phyloP scores from a whole-genome alignment of 2,888 invertebrate genomes.

The Itoplectis maculator region DNA sequence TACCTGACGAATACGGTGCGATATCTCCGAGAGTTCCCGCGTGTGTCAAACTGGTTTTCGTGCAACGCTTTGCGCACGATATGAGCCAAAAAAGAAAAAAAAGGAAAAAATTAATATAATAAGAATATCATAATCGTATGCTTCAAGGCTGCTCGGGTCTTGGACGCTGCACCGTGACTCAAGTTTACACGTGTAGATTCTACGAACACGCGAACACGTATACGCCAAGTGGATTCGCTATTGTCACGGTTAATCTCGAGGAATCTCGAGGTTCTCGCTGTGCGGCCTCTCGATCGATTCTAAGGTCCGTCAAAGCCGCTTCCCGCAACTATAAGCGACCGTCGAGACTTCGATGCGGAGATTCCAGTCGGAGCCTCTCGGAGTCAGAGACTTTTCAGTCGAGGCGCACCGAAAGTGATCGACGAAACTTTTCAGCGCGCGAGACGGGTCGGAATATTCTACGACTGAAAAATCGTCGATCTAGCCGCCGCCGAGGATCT shows the following conservation, averaged over 20 bases:
- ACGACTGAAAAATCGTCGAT: constrained; percentile 50
- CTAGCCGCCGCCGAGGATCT: constrained; percentile 31
- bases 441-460: constrained; percentile 20
- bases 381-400: too few species aligned
- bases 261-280: constrained; percentile 49
- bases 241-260: constrained; percentile 63
- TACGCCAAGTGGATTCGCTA: constrained; percentile 54
- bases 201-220: constrained; percentile 3
- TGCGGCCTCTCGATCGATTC: constrained; percentile 52
- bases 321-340: constrained; percentile 32
- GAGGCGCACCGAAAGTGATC: too few species aligned
- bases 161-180: constrained; percentile 42
- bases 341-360: not conserved
- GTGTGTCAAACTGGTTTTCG: constrained; percentile 69
- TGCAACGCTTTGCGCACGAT: constrained; percentile 56
- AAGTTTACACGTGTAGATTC: constrained; percentile 36
- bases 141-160: constrained; percentile 49
- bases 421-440: constrained; percentile 47
- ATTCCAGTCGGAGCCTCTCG: not conserved
- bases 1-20: constrained; percentile 42
- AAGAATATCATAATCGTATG: constrained; percentile 67
- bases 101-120: constrained; percentile 69
- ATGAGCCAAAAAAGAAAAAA: constrained; percentile 8
- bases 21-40: constrained; percentile 26
- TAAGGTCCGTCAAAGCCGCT: constrained; percentile 28